Percentiles rank a stretch among this genome's conserved stretches.
Evolutionary conservation across 2,113 vertebrate species (phyloP).

Genomic region (Psilopogon haemacephalus): DNA sequence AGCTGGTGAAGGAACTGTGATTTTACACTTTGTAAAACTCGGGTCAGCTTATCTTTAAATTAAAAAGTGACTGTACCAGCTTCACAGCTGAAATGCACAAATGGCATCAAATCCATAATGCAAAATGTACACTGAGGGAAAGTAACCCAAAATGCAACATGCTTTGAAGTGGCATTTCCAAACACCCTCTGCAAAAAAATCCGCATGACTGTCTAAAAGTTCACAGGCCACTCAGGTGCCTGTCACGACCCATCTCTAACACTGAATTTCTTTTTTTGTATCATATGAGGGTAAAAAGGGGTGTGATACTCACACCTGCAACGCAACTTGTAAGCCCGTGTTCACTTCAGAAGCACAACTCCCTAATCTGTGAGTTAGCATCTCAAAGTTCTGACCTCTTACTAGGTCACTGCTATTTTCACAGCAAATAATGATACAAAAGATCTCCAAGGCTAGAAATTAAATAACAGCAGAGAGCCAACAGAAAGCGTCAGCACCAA

Average conservation of each 20-base stretch:
- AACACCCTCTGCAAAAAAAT: neutral
- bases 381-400: neutral
- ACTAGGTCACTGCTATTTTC: neutral
- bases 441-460: neutral
- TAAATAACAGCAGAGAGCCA: neutral
- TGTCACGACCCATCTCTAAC: neutral
- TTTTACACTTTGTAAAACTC: neutral
- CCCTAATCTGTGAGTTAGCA: neutral
- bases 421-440: neutral
- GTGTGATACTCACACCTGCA: neutral
- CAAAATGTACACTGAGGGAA: neutral
- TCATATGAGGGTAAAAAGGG: neutral
- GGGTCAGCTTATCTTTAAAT: neutral
- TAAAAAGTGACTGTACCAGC: neutral
- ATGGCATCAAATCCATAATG: neutral
- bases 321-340: fast-evolving
- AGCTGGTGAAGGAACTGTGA: neutral
- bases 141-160: neutral
- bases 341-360: neutral
- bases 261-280: neutral
- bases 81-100: neutral
- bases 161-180: neutral
- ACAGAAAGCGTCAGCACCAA: neutral
- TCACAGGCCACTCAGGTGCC: neutral
- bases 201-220: neutral